These are phyloP conservation scores for Sprattus sprattus DNA, from an alignment of 2,113 vertebrate genomes.

Conservation along the genomic window DNA sequence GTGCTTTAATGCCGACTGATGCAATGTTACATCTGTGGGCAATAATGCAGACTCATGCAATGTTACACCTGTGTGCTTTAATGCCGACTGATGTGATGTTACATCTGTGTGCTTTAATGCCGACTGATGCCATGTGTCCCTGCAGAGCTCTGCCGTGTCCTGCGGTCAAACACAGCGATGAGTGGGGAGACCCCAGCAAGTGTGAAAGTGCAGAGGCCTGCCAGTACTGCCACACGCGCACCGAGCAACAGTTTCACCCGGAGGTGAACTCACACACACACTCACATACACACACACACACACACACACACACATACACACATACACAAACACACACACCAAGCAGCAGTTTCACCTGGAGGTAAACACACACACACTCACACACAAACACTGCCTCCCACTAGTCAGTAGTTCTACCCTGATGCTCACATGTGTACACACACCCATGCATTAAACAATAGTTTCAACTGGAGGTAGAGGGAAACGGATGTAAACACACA, in stretches of 20 bases:
- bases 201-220: slow-evolving; percentile 92
- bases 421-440: too few species aligned
- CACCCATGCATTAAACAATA: slow-evolving; percentile 96
- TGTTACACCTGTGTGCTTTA: too few species aligned
- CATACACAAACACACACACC: neutral
- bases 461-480: slow-evolving; percentile 98
- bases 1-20: too few species aligned
- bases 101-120: neutral
- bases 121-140: neutral
- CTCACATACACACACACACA: slow-evolving; percentile 95
- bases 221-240: slow-evolving; percentile 95
- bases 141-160: slow-evolving; percentile 89
- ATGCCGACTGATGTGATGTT: too few species aligned
- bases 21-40: too few species aligned
- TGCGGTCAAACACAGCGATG: slow-evolving; percentile 93
- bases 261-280: slow-evolving; percentile 80
- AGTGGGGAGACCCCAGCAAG: slow-evolving; percentile 97
- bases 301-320: slow-evolving; percentile 64
- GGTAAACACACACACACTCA: slow-evolving; percentile 77
- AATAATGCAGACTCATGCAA: too few species aligned
- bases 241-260: slow-evolving; percentile 96
- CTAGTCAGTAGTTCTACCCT: too few species aligned
- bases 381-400: slow-evolving; percentile 94
- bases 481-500: slow-evolving; percentile 78
- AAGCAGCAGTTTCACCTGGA: slow-evolving; percentile 98